Evolutionary conservation across 2,888 invertebrate genomes (phyloP).

Genomic region (Frankliniella intonsa): DNA sequence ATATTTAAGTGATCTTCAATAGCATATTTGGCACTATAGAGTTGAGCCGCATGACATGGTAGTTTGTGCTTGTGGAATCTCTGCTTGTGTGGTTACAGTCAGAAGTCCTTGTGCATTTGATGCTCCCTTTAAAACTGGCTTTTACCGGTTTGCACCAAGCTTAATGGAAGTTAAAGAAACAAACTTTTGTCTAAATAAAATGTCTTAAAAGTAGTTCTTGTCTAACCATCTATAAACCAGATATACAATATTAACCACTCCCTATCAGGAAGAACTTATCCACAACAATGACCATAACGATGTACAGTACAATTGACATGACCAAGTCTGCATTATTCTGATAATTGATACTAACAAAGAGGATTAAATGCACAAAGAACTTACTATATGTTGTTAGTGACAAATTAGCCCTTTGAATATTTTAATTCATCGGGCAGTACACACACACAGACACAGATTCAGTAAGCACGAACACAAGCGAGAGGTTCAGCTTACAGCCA

Average conservation of each 20-base stretch:
- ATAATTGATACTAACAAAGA: not conserved
- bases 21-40: constrained; percentile 22
- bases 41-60: constrained; percentile 6
- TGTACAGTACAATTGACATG: not conserved
- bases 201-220: not conserved
- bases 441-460: not conserved
- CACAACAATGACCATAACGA: not conserved
- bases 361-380: constrained; percentile 5
- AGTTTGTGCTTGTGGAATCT: no score
- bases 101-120: not conserved
- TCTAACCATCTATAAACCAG: no score
- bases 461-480: not conserved
- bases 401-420: not conserved
- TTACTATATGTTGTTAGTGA: not conserved
- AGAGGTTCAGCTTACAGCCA: constrained; percentile 59
- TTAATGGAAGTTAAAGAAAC: not conserved
- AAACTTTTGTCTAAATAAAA: not conserved
- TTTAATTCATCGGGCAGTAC: not conserved
- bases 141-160: not conserved
- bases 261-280: not conserved
- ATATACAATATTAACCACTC: no score
- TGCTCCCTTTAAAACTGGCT: not conserved
- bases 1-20: constrained; percentile 9
- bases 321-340: not conserved
- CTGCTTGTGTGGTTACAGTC: not conserved